These are phyloP conservation scores for Oncopodura yosiiana DNA, from an alignment of 1,140 invertebrate species.

Conservation along the genomic window DNA sequence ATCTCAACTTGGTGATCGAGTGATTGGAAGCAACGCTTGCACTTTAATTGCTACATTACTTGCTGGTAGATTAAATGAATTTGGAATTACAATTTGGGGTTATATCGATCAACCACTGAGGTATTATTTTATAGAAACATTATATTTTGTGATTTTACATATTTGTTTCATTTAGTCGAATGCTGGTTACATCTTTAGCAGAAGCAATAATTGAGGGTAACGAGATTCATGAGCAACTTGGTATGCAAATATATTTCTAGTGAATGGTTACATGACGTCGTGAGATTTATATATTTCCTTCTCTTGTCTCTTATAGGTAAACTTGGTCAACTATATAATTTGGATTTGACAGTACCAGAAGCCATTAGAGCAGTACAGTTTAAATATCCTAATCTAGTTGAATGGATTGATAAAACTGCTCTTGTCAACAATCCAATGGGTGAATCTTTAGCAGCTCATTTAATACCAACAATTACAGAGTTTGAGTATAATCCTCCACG, in stretches of 20 bases:
- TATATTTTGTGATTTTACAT: too few relatives aligned
- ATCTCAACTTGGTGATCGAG: slow-evolving; percentile 34
- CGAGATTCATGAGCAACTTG: slow-evolving; percentile 34
- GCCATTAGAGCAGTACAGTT: slow-evolving; percentile 25
- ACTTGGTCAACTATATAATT: slow-evolving; percentile 17
- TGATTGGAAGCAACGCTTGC: slow-evolving; percentile 36
- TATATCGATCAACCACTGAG: slow-evolving; percentile 33
- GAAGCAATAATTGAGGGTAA: slow-evolving; percentile 37
- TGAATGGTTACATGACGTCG: neutral
- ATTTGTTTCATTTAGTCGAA: too few relatives aligned
- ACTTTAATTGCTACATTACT: slow-evolving; percentile 34
- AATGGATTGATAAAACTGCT: slow-evolving; percentile 32
- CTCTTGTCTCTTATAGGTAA: slow-evolving; percentile 3
- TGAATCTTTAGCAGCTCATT: slow-evolving; percentile 22
- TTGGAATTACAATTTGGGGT: slow-evolving; percentile 32
- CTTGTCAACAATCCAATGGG: slow-evolving; percentile 17
- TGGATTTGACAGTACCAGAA: slow-evolving; percentile 35
- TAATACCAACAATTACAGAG: slow-evolving; percentile 20
- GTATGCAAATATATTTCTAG: neutral
- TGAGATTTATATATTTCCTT: neutral
- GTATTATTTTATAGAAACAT: too few relatives aligned
- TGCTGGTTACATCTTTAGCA: slow-evolving; percentile 33
- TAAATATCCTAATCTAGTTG: slow-evolving; percentile 28
- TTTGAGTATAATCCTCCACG: slow-evolving; percentile 30
- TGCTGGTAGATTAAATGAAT: slow-evolving; percentile 29